Evolutionary conservation across 2,888 invertebrate genomes (phyloP).

Genomic region (Pseudeuparius sepicola): DNA sequence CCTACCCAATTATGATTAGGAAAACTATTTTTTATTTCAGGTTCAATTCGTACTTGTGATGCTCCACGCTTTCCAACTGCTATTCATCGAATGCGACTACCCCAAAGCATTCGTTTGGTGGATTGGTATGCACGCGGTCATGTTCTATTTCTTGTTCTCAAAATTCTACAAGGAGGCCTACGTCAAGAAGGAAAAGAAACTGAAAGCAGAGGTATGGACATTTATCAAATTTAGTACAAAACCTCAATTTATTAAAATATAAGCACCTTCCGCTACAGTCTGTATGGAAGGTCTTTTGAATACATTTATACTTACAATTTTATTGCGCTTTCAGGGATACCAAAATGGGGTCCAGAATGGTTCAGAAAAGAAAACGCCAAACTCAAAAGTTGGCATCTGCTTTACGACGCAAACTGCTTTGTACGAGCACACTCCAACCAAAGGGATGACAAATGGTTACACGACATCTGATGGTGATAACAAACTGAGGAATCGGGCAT

Average conservation of each 20-base stretch:
- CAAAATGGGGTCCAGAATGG: slow-evolving; percentile 3
- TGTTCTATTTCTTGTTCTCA: slow-evolving; percentile 89
- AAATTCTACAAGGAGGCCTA: slow-evolving; percentile 82
- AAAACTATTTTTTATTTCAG: slow-evolving; percentile 39
- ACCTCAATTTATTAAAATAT: too few species aligned
- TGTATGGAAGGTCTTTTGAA: too few species aligned
- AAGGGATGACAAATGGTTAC: slow-evolving; percentile 42
- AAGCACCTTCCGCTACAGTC: too few species aligned
- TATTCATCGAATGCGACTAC: slow-evolving; percentile 84
- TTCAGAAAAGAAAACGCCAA: slow-evolving; percentile 19
- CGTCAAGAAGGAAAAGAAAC: slow-evolving; percentile 38
- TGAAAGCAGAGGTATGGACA: slow-evolving; percentile 22
- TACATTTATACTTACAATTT: not conserved
- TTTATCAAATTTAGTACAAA: not conserved
- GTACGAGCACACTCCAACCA: slow-evolving; percentile 37
- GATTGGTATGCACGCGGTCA: slow-evolving; percentile 84
- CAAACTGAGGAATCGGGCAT: slow-evolving; percentile 42
- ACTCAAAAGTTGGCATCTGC: slow-evolving; percentile 31
- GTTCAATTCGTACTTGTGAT: slow-evolving; percentile 82
- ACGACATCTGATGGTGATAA: slow-evolving; percentile 37
- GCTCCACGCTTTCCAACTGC: slow-evolving; percentile 79
- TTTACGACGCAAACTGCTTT: slow-evolving; percentile 35
- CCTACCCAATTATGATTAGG: too few species aligned
- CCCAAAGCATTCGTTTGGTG: slow-evolving; percentile 82
- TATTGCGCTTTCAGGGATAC: too few species aligned